These are phyloP conservation scores for Formica exsecta DNA, from an alignment of 1,140 invertebrate genomes.

Conservation along the genomic window DNA sequence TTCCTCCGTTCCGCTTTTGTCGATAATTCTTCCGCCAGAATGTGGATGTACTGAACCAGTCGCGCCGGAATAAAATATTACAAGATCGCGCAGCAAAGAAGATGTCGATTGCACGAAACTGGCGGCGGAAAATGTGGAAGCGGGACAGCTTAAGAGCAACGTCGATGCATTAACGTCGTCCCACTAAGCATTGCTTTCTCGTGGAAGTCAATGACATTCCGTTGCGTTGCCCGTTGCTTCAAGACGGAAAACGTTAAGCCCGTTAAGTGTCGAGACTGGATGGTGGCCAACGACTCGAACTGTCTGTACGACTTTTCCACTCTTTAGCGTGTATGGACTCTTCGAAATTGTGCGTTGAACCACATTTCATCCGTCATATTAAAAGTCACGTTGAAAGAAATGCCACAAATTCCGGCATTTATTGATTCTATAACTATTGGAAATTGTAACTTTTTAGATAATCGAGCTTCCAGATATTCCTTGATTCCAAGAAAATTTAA, in stretches of 20 bases:
- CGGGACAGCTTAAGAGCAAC: constrained; percentile 59
- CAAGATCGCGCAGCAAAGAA: constrained; percentile 45
- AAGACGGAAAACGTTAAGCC: constrained; percentile 76
- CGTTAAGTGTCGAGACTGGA: constrained; percentile 72
- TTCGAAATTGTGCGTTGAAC: neutral
- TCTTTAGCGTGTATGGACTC: neutral
- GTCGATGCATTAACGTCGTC: constrained; percentile 40
- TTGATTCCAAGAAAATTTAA: neutral
- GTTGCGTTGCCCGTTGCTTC: constrained; percentile 50
- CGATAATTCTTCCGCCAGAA: constrained; percentile 55
- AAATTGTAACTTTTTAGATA: neutral
- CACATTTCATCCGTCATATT: neutral
- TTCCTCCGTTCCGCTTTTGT: constrained; percentile 27
- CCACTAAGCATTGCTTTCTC: constrained; percentile 14
- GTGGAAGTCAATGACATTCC: constrained; percentile 55
- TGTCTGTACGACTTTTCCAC: constrained; percentile 61
- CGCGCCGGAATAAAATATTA: constrained; percentile 60
- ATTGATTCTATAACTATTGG: neutral
- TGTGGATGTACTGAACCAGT: constrained; percentile 45
- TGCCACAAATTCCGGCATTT: neutral
- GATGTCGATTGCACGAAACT: constrained; percentile 61
- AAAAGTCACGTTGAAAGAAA: constrained; percentile 4
- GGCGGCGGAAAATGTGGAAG: constrained; percentile 37
- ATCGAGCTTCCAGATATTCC: neutral
- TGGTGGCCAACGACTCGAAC: constrained; percentile 78